These are phyloP conservation scores for Osmoderma eremita DNA, from an alignment of 2,888 invertebrate species.

Conservation along the genomic window DNA sequence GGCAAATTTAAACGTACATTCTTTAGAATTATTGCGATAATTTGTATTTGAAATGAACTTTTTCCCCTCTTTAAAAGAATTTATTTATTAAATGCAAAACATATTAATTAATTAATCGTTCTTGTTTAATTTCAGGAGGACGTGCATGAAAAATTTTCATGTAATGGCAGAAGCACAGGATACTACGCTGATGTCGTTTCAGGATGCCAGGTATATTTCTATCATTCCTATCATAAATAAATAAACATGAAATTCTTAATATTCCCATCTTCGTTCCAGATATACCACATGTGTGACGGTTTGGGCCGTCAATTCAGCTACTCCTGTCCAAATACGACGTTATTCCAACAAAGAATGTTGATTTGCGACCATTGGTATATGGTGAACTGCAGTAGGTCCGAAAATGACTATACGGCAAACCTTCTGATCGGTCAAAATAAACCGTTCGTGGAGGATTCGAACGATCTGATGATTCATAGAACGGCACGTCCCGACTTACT, in stretches of 20 bases:
- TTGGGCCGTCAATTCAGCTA: conserved; percentile 81
- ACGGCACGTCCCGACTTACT: conserved; percentile 78
- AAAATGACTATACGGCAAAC: conserved; percentile 76
- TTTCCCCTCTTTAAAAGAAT: too few species aligned
- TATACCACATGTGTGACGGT: conserved; percentile 85
- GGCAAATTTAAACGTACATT: too few species aligned
- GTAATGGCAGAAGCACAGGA: conserved; percentile 73
- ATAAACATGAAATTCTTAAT: too few species aligned
- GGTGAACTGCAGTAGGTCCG: conserved; percentile 80
- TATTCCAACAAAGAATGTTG: conserved; percentile 83
- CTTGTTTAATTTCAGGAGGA: conserved; percentile 53
- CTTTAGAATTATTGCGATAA: too few species aligned
- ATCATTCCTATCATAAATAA: neutral
- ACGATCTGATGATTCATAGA: conserved; percentile 71
- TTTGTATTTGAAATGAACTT: too few species aligned
- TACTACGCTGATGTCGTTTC: conserved; percentile 81
- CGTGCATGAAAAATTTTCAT: conserved; percentile 71
- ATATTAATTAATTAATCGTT: conserved; percentile 16
- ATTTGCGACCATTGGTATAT: conserved; percentile 86
- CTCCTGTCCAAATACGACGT: conserved; percentile 80
- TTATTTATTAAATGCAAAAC: neutral
- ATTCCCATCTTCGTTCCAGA: conserved; percentile 63
- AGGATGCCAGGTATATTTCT: conserved; percentile 73
- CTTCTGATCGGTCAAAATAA: conserved; percentile 79
- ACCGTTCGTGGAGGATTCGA: conserved; percentile 73